These are phyloP conservation scores for Oceanites oceanicus DNA, from an alignment of 2,113 vertebrate genomes.

Conservation along the genomic window DNA sequence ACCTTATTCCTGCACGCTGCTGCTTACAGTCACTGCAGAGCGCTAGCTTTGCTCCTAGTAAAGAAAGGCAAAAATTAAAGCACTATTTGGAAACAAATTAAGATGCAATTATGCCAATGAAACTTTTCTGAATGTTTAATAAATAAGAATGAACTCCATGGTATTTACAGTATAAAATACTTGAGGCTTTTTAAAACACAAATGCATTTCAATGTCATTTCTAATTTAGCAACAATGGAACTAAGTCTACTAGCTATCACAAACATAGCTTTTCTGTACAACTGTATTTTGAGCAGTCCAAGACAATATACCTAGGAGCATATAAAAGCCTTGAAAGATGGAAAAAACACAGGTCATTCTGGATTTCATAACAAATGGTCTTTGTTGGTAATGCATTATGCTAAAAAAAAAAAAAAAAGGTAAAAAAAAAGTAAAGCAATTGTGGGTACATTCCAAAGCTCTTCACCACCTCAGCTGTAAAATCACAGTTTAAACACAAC, in stretches of 20 bases:
- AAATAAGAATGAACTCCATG: neutral
- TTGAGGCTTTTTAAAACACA: neutral
- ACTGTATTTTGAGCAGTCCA: neutral
- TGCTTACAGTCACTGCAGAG: neutral
- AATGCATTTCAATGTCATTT: neutral
- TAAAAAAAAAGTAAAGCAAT: neutral
- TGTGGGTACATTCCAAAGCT: conserved; percentile 36
- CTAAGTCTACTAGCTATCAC: neutral
- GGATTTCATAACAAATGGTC: neutral
- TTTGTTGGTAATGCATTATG: neutral
- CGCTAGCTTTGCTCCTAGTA: neutral
- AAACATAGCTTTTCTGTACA: neutral
- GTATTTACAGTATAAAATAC: neutral
- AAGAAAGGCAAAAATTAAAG: neutral
- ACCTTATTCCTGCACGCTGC: neutral
- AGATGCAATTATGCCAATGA: neutral
- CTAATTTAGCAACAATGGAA: neutral
- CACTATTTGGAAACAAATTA: neutral
- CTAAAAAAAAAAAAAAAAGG: neutral
- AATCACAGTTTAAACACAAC: conserved; percentile 29
- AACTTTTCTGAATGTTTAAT: neutral
- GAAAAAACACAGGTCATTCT: neutral
- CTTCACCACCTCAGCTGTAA: conserved; percentile 33
- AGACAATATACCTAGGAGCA: neutral
- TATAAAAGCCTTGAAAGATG: neutral